phyloP scores from a whole-genome alignment of 2,888 invertebrate genomes.

The Selenia dentaria region DNA sequence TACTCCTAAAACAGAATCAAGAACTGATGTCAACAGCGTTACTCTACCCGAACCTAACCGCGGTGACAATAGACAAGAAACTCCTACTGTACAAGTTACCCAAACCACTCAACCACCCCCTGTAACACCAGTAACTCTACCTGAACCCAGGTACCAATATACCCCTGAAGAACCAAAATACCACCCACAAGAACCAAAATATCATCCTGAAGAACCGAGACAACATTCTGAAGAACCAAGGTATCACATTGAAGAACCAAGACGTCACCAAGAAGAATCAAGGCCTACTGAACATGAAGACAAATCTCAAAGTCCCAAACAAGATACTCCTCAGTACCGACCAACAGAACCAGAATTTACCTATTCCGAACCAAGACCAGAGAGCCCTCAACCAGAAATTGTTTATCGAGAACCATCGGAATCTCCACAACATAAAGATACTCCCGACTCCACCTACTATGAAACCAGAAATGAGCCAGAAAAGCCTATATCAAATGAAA shows the following conservation, averaged over 20 bases:
- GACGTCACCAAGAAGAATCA: slow-evolving; percentile 16
- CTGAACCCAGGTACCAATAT: slow-evolving; percentile 16
- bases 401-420: slow-evolving; percentile 25
- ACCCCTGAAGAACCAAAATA: slow-evolving; percentile 20
- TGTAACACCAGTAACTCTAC: background rate
- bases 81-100: too few species aligned
- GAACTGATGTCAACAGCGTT: slow-evolving; percentile 7
- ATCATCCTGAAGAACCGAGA: slow-evolving; percentile 19
- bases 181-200: slow-evolving; percentile 24
- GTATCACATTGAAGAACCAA: slow-evolving; percentile 26
- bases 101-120: background rate
- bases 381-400: slow-evolving; percentile 28
- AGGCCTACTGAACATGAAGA: background rate
- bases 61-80: background rate
- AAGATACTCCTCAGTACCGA: slow-evolving; percentile 3
- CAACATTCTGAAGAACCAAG: slow-evolving; percentile 24
- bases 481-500: slow-evolving; percentile 24
- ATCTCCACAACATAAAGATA: slow-evolving; percentile 22
- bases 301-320: background rate
- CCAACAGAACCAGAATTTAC: slow-evolving; percentile 26
- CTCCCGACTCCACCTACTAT: slow-evolving; percentile 27
- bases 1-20: slow-evolving; percentile 5
- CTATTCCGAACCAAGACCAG: slow-evolving; percentile 27
- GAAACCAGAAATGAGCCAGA: slow-evolving; percentile 31
- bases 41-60: background rate